These are phyloP conservation scores for Montipora foliosa DNA, from an alignment of 64 coral and sea anemone species.

Conservation along the genomic window DNA sequence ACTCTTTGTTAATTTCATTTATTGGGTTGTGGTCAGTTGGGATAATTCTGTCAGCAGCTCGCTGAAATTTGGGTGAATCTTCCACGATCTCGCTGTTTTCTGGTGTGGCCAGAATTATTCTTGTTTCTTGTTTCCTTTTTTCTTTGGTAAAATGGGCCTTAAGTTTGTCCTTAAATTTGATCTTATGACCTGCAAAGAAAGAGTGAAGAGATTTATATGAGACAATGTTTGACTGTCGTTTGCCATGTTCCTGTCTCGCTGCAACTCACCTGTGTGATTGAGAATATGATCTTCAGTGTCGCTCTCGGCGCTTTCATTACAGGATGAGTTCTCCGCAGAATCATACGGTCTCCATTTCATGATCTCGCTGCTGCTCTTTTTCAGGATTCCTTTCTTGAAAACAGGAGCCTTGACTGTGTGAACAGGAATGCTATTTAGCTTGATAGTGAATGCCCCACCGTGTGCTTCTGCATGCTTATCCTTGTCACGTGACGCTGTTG, in stretches of 20 bases:
- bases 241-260: background rate
- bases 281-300: background rate
- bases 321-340: slow-evolving; percentile 7
- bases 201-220: background rate
- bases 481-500: background rate
- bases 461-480: background rate
- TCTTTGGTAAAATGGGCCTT: slow-evolving; percentile 19
- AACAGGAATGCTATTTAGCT: background rate
- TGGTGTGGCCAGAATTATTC: slow-evolving; percentile 27
- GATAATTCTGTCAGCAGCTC: background rate
- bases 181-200: background rate
- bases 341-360: background rate
- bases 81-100: slow-evolving; percentile 42
- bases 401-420: background rate
- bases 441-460: background rate
- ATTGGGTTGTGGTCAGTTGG: background rate
- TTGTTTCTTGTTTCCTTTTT: slow-evolving; percentile 6
- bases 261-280: background rate
- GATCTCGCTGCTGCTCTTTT: background rate
- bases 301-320: background rate
- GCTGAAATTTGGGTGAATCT: slow-evolving; percentile 26
- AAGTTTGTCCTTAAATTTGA: slow-evolving; percentile 4
- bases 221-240: background rate
- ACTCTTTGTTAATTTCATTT: background rate
- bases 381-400: slow-evolving; percentile 31